A percentile compares a stretch with the other conserved stretches of the same genome.
These are phyloP conservation scores for Otolemur garnettii DNA, from an alignment of 2,113 vertebrate genomes.

Conservation along the genomic window DNA sequence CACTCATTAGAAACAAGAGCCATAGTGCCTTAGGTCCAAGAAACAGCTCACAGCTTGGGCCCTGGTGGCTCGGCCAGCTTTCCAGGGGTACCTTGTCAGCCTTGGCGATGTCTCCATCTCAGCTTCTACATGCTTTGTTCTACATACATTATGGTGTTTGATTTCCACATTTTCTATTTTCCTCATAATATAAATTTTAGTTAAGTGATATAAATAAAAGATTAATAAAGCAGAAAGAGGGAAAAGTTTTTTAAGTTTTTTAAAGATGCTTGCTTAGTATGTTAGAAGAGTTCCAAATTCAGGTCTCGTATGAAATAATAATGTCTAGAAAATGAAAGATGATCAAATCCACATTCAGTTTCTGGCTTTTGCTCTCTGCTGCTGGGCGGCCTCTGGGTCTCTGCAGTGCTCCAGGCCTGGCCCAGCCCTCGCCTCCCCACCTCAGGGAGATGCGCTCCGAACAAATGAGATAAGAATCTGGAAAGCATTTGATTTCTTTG, in stretches of 20 bases:
- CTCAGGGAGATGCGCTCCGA: constrained; percentile 19
- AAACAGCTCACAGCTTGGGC: not conserved
- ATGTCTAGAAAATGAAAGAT: not conserved
- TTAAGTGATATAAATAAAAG: not conserved
- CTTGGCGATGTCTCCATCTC: not conserved
- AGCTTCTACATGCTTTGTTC: not conserved
- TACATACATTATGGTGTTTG: not conserved
- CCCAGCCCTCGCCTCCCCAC: constrained; percentile 7
- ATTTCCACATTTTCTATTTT: not conserved
- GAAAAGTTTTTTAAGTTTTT: not conserved
- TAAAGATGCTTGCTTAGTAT: not conserved
- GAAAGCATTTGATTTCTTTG: constrained; percentile 62
- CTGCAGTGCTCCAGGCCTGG: not conserved
- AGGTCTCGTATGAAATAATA: not conserved
- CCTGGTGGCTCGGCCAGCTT: not conserved
- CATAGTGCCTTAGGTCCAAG: not conserved
- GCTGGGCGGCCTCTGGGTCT: not conserved
- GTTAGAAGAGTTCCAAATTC: not conserved
- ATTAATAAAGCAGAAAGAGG: not conserved
- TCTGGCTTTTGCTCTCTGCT: not conserved
- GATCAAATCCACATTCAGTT: not conserved
- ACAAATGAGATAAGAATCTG: constrained; percentile 75
- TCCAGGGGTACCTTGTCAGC: not conserved
- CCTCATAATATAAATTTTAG: not conserved
- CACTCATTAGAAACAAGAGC: not conserved